Percentiles rank a stretch among this genome's conserved stretches.
phyloP scores from a whole-genome alignment of 2,797 vertebrate species.

The Tenualosa ilisha region DNA sequence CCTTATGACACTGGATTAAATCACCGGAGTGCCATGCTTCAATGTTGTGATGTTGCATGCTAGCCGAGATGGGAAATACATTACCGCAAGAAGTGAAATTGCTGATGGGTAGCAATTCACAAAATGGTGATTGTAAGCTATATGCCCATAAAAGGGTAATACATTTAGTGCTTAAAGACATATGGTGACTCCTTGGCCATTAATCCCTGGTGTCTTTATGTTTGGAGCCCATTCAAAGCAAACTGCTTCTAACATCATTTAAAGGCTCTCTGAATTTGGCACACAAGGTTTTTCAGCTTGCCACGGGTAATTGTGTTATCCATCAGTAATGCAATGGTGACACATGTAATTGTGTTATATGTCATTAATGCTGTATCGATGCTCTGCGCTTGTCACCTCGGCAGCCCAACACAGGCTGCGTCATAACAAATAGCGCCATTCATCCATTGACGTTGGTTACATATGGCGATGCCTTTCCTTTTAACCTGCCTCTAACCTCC shows the following conservation, averaged over 20 bases:
- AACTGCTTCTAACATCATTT: slow-evolving; percentile 32
- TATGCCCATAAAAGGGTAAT: not conserved
- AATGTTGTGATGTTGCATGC: not conserved
- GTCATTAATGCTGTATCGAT: slow-evolving; percentile 25
- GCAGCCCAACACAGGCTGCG: not conserved
- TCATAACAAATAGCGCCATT: slow-evolving; percentile 22
- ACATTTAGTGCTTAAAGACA: not conserved
- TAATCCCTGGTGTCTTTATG: slow-evolving; percentile 33
- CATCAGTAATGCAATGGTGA: slow-evolving; percentile 19
- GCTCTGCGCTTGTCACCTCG: not conserved
- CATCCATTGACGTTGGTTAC: not conserved
- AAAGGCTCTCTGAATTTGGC: not conserved
- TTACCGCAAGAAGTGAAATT: not conserved
- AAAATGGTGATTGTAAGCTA: slow-evolving; percentile 1
- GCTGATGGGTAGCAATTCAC: slow-evolving; percentile 9
- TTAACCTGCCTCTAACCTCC: slow-evolving; percentile 33
- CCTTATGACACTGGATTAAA: not conserved
- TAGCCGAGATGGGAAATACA: not conserved
- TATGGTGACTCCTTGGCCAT: slow-evolving; percentile 40
- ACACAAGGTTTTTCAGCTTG: not conserved
- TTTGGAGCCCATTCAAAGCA: slow-evolving; percentile 29
- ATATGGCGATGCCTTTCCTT: not conserved
- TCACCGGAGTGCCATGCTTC: not conserved
- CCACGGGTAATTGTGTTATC: slow-evolving; percentile 26
- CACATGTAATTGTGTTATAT: slow-evolving; percentile 31